Evolutionary conservation across 2,113 vertebrate species (phyloP).

Genomic region (Zosterops borbonicus): DNA sequence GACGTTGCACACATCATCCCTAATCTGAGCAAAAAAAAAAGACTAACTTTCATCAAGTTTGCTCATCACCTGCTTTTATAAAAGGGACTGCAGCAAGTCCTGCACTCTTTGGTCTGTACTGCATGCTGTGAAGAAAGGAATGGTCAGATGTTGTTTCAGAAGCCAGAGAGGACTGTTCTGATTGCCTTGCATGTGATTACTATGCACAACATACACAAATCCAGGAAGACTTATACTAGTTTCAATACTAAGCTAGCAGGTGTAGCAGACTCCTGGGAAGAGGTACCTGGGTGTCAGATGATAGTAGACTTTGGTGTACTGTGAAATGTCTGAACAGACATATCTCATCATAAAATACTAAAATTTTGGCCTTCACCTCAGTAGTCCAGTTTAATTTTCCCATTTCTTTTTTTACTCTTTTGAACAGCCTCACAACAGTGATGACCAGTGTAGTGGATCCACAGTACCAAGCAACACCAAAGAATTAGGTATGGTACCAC

Average conservation of each 20-base stretch:
- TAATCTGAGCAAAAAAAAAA: background rate
- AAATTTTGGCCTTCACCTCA: background rate
- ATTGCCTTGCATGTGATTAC: background rate
- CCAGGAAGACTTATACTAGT: background rate
- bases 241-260: background rate
- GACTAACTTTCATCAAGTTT: background rate
- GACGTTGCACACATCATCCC: background rate
- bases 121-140: background rate
- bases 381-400: background rate
- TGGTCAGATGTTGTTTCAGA: background rate
- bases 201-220: background rate
- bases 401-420: background rate
- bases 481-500: background rate
- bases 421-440: accelerated
- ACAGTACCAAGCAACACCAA: background rate
- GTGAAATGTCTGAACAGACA: background rate
- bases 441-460: background rate
- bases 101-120: background rate
- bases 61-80: background rate
- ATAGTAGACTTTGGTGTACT: background rate
- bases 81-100: background rate
- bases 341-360: background rate
- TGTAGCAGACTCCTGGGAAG: background rate
- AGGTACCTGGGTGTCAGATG: background rate
- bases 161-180: background rate